Percentiles rank a stretch among this genome's conserved stretches.
Evolutionary conservation across 2,113 vertebrate genomes (phyloP).

Genomic region (Erinaceus europaeus): DNA sequence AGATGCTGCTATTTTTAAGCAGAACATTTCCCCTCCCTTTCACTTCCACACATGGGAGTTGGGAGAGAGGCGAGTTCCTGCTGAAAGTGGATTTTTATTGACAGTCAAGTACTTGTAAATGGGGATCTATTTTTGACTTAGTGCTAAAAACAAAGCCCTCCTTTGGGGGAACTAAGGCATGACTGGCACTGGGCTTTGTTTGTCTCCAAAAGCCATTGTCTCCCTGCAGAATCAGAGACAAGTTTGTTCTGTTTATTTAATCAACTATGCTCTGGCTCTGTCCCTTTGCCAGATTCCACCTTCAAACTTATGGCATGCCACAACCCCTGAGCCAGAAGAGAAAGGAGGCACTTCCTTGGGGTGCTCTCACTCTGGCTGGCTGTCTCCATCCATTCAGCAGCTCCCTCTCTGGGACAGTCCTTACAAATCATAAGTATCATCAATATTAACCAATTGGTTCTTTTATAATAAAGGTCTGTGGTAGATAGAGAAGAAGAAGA

Average conservation of each 20-base stretch:
- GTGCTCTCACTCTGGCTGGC: too few species aligned
- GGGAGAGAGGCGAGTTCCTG: constrained; percentile 22
- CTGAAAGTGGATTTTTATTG: constrained; percentile 53
- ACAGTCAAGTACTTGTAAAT: background rate
- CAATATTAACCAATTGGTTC: too few species aligned
- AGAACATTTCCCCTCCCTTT: constrained; percentile 34
- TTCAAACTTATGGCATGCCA: background rate
- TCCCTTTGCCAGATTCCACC: too few species aligned
- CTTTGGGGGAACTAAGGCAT: background rate
- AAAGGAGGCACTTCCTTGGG: background rate
- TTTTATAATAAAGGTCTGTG: too few species aligned
- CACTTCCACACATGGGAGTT: background rate
- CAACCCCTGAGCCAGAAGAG: background rate
- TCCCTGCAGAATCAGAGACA: background rate
- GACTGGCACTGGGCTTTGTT: background rate
- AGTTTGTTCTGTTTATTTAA: background rate
- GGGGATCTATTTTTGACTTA: constrained; percentile 39
- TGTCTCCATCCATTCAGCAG: too few species aligned
- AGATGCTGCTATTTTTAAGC: constrained; percentile 42
- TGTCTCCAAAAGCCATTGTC: background rate
- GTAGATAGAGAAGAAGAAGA: too few species aligned
- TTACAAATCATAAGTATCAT: too few species aligned
- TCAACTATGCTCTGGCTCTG: background rate
- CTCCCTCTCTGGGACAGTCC: too few species aligned
- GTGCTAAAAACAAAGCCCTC: constrained; percentile 12